Evolutionary conservation across 2,888 invertebrate species (phyloP), one percentile per base, ranked within the genome.

Genomic region (Parnassius apollo): DNA sequence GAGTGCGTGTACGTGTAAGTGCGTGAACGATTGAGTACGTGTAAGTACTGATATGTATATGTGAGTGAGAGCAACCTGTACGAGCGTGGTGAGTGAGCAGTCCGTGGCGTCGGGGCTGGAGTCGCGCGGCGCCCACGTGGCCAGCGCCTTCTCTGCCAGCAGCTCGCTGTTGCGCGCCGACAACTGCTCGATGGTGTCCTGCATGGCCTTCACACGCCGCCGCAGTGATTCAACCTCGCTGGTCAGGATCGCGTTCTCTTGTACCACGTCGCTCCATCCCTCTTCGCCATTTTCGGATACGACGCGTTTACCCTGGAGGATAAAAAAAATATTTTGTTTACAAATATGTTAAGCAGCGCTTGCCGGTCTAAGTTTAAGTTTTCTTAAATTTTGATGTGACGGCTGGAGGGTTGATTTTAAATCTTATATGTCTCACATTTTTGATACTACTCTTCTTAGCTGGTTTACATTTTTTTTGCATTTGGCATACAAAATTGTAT

Each of bases 181-280:
- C 54, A 99, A 85, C 61, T 95, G 94, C 71, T 98, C 98, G 25
- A 98, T 95, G 0, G 98, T 98, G 75, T 98, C 98, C 79, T 98
- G 98, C 93, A 99, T 94, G 2, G 98, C 98, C 89, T 99, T 99
- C 1, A 99, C 94, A 59, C 99, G 92, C 11, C 96, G 96, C 53
- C 98, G 93, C 46, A 99, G 91, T 68, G 97, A 96, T 76, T 96
- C 96, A 67, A 97, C 95, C 83, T 99, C 99, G 58, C 95, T 95
- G 72, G 96, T 95, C 1, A 99, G 93, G 94, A 99, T 96, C 35
- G 95, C 96, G 86, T 98, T 99, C 91, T 99, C 99, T 80, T 98
- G 96, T 80, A 96, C 98, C 87, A 98, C 97, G 81, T 99, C 99
- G 74, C 98, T 98, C 72, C 98, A 94, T 46, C 95, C 94, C 75